Percentiles rank a stretch among this genome's conserved stretches.
Conservation (phyloP, 2,888 invertebrate species). For the Lasioglossum vierecki region DNA sequence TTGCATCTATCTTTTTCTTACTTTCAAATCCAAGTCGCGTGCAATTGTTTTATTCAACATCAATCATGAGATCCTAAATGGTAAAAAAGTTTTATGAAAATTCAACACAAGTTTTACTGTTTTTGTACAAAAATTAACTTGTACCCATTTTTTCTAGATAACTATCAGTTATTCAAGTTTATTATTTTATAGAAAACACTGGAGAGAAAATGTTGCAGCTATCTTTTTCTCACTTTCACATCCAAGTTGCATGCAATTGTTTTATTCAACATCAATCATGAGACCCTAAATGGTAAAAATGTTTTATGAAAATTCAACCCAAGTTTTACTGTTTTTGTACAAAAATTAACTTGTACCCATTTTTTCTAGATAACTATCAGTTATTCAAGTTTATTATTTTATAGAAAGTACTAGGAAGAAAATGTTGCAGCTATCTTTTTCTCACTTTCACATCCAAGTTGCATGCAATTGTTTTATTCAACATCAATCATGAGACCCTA, state of each 20-base stretch:
- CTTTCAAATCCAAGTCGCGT: background rate
- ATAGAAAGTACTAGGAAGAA: background rate
- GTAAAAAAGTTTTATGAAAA: background rate
- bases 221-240: background rate
- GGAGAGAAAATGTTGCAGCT: background rate
- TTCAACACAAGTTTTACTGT: no score
- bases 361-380: no score
- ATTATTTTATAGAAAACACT: background rate
- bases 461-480: background rate
- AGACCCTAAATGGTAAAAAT: background rate
- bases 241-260: background rate
- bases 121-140: no score
- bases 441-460: background rate
- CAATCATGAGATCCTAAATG: background rate
- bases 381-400: background rate
- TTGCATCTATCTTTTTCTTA: background rate
- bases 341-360: no score
- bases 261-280: background rate
- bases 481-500: background rate
- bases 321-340: no score
- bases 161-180: no score
- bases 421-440: background rate
- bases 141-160: no score
- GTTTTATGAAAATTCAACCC: background rate
- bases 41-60: background rate